Percentiles rank a stretch among this genome's conserved stretches.
Evolutionary conservation across 2,797 vertebrate species (phyloP).

Genomic region (Stomatorhinus walkeri): DNA sequence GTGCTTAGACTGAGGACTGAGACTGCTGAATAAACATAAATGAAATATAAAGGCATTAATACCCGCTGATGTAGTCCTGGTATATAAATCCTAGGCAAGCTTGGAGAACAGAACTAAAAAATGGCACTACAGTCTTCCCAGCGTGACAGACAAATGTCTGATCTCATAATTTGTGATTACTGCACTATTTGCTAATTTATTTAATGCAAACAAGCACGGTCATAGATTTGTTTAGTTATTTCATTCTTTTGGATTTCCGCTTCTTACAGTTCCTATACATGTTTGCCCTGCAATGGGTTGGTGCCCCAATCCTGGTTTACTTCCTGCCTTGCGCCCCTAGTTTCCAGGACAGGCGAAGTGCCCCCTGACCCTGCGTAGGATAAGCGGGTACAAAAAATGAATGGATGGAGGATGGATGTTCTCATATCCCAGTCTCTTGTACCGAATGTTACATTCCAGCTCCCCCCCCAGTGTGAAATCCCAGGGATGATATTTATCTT

Average conservation of each 20-base stretch:
- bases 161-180: background rate
- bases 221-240: background rate
- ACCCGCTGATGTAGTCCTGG: background rate
- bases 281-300: background rate
- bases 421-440: background rate
- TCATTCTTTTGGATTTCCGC: background rate
- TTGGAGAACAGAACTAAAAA: background rate
- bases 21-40: background rate
- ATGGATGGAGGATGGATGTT: background rate
- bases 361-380: background rate
- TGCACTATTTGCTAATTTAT: background rate
- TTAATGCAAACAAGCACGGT: background rate
- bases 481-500: background rate
- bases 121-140: background rate
- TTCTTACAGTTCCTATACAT: background rate
- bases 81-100: background rate
- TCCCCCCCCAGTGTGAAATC: background rate
- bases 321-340: background rate
- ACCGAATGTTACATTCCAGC: background rate
- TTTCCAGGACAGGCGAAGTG: background rate
- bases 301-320: background rate
- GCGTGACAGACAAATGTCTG: background rate
- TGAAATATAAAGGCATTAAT: background rate
- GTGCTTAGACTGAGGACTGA: background rate
- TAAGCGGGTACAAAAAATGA: background rate